Evolutionary conservation across 2,797 vertebrate species (phyloP).

Genomic region (Acrossocheilus wenchowensis): DNA sequence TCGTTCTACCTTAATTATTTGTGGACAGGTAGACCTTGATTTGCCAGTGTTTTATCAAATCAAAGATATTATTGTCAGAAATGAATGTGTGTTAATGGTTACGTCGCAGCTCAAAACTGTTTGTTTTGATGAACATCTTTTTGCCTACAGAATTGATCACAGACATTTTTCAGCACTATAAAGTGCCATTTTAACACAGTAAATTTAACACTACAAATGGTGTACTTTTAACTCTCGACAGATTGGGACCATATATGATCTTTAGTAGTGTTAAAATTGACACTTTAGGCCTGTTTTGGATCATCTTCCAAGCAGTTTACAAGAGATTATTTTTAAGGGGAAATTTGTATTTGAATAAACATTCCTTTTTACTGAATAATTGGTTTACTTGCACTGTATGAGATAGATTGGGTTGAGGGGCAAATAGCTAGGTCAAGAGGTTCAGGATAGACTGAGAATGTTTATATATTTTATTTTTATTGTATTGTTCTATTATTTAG

Average conservation of each 20-base stretch:
- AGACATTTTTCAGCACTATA: not conserved
- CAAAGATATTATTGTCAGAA: not conserved
- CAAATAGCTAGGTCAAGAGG: no score
- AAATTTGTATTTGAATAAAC: no score
- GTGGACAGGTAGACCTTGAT: no score
- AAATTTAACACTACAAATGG: not conserved
- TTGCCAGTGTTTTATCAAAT: not conserved
- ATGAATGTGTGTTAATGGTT: conserved; percentile 3
- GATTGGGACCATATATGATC: not conserved
- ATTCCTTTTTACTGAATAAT: no score
- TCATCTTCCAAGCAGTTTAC: no score
- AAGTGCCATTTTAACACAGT: not conserved
- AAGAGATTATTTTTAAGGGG: no score
- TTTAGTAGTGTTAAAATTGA: not conserved
- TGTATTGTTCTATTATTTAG: no score
- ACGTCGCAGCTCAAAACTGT: not conserved
- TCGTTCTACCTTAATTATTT: no score
- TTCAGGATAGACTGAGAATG: no score
- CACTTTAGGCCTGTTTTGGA: not conserved
- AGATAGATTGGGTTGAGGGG: no score
- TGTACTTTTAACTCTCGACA: not conserved
- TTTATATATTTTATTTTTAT: no score
- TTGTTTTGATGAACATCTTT: not conserved
- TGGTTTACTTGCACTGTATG: no score
- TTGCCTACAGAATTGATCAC: not conserved